These are phyloP conservation scores for Mesembrinibis cayennensis DNA, from an alignment of 2,113 vertebrate genomes.

Conservation along the genomic window DNA sequence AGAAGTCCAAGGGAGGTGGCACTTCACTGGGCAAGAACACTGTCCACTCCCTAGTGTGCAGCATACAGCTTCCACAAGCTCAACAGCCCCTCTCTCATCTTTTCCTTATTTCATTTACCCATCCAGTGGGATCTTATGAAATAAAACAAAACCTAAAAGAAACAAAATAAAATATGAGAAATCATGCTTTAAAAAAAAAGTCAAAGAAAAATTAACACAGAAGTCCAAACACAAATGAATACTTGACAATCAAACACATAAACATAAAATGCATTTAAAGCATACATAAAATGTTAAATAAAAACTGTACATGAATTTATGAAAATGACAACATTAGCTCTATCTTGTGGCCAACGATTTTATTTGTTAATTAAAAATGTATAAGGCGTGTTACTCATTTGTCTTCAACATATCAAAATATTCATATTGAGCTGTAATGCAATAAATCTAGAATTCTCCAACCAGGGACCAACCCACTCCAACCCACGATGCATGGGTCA, in stretches of 20 bases:
- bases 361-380: neutral
- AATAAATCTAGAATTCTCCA: neutral
- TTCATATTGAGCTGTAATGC: neutral
- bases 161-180: constrained; percentile 86
- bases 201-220: constrained; percentile 68
- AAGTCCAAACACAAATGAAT: constrained; percentile 60
- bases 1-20: constrained; percentile 60
- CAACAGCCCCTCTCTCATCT: constrained; percentile 77
- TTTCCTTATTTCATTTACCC: constrained; percentile 83
- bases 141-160: constrained; percentile 97
- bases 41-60: constrained; percentile 69
- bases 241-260: constrained; percentile 50
- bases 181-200: constrained; percentile 66
- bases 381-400: neutral
- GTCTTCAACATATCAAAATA: neutral
- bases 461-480: neutral
- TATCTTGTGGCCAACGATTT: neutral
- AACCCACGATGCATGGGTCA: neutral
- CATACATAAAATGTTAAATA: constrained; percentile 19
- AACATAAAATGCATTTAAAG: constrained; percentile 58
- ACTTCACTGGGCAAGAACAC: constrained; percentile 68
- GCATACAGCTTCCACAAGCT: constrained; percentile 74
- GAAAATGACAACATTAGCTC: neutral
- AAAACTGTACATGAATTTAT: constrained; percentile 6
- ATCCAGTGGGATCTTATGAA: constrained; percentile 95